phyloP scores from a whole-genome alignment of 2,888 invertebrate genomes.

The Zelleria hepariella region DNA sequence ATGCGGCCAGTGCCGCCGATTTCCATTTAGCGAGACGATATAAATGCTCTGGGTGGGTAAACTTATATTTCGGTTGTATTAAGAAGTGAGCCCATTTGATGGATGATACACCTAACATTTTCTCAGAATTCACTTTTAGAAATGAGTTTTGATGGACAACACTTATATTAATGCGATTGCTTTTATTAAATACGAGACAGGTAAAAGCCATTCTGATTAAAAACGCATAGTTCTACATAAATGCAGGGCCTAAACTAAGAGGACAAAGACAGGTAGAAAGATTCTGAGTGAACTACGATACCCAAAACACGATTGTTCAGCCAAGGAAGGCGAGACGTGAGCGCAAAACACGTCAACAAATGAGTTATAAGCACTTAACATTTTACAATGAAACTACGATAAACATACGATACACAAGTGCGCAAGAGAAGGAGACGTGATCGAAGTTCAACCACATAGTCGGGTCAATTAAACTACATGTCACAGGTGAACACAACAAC shows the following conservation, averaged over 20 bases:
- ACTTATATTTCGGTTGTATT: conserved; percentile 52
- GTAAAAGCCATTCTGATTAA: no score
- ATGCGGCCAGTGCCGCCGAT: conserved; percentile 23
- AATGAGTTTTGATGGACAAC: background rate
- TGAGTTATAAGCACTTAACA: background rate
- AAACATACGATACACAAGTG: background rate
- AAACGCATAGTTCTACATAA: no score
- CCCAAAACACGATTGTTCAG: background rate
- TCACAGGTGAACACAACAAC: background rate
- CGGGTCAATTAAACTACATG: background rate
- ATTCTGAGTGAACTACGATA: no score
- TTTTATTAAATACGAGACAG: no score
- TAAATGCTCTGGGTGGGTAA: conserved; percentile 26
- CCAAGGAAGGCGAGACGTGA: background rate
- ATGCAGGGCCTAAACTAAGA: background rate
- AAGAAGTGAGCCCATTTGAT: conserved; percentile 53
- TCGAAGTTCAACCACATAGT: background rate
- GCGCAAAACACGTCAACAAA: background rate
- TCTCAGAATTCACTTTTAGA: background rate
- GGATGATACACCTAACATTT: conserved; percentile 39
- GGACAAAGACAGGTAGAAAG: background rate
- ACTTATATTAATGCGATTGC: no score
- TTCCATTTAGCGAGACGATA: conserved; percentile 49
- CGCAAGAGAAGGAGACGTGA: background rate
- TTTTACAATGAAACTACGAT: background rate